Percentiles rank a stretch among this genome's conserved stretches.
phyloP scores from a whole-genome alignment of 23 tunicate species.

The Oikopleura dioica region DNA sequence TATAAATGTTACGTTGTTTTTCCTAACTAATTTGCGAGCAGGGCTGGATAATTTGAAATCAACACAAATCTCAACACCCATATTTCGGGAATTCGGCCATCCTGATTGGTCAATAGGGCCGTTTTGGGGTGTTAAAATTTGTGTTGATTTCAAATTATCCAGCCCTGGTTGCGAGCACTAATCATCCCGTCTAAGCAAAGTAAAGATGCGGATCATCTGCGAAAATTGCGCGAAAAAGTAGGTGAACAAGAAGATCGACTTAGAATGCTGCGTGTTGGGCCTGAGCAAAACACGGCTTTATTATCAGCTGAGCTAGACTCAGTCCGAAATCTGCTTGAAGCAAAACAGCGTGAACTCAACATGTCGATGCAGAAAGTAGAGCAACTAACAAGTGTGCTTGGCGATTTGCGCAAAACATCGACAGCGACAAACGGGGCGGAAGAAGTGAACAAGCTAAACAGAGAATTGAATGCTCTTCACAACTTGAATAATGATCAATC shows the following conservation, averaged over 20 bases:
- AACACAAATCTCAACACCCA: no score
- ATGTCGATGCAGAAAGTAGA: conserved; percentile 31
- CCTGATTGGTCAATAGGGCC: no score
- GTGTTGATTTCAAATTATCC: no score
- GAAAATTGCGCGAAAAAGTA: conserved; percentile 62
- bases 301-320: conserved; percentile 52
- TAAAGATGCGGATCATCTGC: conserved; percentile 64
- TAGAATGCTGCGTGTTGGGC: background rate
- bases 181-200: no score
- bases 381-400: background rate
- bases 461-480: conserved; percentile 39
- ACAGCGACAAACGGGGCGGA: background rate
- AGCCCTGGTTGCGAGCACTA: no score
- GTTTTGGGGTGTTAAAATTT: no score
- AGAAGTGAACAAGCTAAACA: conserved; percentile 40
- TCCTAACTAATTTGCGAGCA: no score
- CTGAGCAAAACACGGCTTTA: background rate
- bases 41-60: no score
- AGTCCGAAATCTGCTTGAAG: conserved; percentile 50
- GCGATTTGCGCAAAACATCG: background rate
- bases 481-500: conserved; percentile 67
- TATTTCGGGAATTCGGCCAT: no score
- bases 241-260: conserved; percentile 52
- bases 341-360: conserved; percentile 44
- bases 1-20: no score